Evolutionary conservation across 2,113 vertebrate species (phyloP), one percentile per base, ranked within the genome.

Genomic region (Leptosomus discolor): DNA sequence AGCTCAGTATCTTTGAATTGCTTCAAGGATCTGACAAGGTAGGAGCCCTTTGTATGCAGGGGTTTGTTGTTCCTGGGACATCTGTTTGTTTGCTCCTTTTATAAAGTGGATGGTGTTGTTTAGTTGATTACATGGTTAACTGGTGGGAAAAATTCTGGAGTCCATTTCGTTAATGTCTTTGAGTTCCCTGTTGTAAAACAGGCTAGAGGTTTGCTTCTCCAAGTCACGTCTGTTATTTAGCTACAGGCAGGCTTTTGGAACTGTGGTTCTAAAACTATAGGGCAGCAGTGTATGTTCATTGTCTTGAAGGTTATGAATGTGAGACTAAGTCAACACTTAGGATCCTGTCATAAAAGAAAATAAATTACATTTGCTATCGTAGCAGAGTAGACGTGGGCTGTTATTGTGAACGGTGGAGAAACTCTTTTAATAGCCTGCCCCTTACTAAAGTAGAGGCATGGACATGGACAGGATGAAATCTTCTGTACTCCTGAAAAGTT

Each of bases 11-110:
- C 48, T 99, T 98, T 41, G 99, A 99, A 94, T 90, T 99, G 80
- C 46, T 99, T 73, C 98, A 98, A 2, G 98, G 99, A 57, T 99
- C 99, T 17, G 99, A 99, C 92, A 99, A 99, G 99, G 99, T 99
- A 87, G 2, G 64, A 70, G 24, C 24, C 34, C 12, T 69, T 16
- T n/a, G 29, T 17, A 12, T 10, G 5, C 16, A 11, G 26, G 34
- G 16, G 6, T 37, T 50, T 34, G 45, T 34, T 83, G 39, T 88
- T 94, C 36, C 15, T n/a, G 51, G 46, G 34, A 18, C 27, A 3
- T 32, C 27, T 32, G 16, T 68, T 79, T 39, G 10, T 39, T 50
- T 73, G 12, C 10, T 91, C 30, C 12, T 88, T 36, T 4, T 4
- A 14, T 51, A 48, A 63, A 70, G 24, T 16, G 71, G 16, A 73